phyloP scores from a whole-genome alignment of 2,113 vertebrate genomes.

The Bufo bufo region DNA sequence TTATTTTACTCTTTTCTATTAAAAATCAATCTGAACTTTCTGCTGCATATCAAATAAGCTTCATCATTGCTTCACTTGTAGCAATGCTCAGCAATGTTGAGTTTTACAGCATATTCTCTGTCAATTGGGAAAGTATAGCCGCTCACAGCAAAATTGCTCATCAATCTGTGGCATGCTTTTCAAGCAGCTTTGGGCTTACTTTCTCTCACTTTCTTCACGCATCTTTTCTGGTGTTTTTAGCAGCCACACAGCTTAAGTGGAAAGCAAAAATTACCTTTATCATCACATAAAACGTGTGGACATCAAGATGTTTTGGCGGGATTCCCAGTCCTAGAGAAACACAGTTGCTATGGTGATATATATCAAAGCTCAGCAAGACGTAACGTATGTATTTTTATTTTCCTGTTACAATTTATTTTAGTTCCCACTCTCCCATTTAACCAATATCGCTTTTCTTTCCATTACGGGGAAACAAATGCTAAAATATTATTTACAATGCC shows the following conservation, averaged over 20 bases:
- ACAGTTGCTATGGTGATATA: slow-evolving; percentile 57
- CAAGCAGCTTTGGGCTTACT: slow-evolving; percentile 49
- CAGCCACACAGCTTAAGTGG: slow-evolving; percentile 55
- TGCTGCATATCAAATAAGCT: not conserved
- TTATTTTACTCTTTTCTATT: not conserved
- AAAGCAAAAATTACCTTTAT: slow-evolving; percentile 59
- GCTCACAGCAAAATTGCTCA: slow-evolving; percentile 28
- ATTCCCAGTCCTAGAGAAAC: slow-evolving; percentile 51
- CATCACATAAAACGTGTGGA: slow-evolving; percentile 58
- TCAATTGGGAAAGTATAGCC: slow-evolving; percentile 17
- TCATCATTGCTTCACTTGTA: slow-evolving; percentile 8
- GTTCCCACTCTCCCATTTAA: slow-evolving; percentile 23
- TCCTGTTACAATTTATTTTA: slow-evolving; percentile 12
- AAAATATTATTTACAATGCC: not conserved
- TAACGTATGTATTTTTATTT: slow-evolving; percentile 53
- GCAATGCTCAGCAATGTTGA: not conserved
- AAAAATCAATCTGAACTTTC: not conserved
- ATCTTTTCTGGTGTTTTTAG: slow-evolving; percentile 57
- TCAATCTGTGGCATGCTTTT: slow-evolving; percentile 19
- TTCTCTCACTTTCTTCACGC: slow-evolving; percentile 43
- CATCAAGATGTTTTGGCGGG: slow-evolving; percentile 57
- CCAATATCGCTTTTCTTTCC: slow-evolving; percentile 6
- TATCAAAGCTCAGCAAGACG: slow-evolving; percentile 57
- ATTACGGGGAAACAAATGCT: not conserved
- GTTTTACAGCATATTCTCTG: slow-evolving; percentile 21